A percentile compares a stretch with the other conserved stretches of the same genome.
Evolutionary conservation across 1,140 invertebrate species (phyloP).

Genomic region (Neotoxoptera formosana): DNA sequence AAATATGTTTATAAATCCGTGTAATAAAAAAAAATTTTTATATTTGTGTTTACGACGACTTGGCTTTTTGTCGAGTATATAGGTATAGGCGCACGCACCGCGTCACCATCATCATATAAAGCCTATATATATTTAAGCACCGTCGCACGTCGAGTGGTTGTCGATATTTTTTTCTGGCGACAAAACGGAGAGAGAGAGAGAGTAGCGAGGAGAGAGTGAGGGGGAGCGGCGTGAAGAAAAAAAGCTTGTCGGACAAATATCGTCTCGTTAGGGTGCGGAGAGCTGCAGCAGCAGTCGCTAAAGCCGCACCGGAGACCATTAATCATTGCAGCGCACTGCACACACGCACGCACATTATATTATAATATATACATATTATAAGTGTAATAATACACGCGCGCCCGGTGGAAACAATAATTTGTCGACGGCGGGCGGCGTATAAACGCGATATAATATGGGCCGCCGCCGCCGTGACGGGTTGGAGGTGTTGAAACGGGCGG

Average conservation of each 20-base stretch:
- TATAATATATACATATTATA: too few relatives aligned
- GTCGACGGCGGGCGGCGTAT: slow-evolving; percentile 51
- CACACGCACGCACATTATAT: background rate
- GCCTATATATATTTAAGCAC: background rate
- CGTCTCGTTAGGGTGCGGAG: slow-evolving; percentile 44
- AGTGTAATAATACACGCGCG: slow-evolving; percentile 31
- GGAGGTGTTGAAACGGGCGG: background rate
- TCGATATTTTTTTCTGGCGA: slow-evolving; percentile 38
- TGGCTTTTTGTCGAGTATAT: slow-evolving; percentile 4
- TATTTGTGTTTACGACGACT: background rate
- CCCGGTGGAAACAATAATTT: slow-evolving; percentile 58
- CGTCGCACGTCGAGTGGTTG: too few relatives aligned
- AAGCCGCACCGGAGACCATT: slow-evolving; percentile 35
- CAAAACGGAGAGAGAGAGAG: background rate
- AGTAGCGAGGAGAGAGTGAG: background rate
- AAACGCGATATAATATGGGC: background rate
- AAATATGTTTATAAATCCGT: too few relatives aligned
- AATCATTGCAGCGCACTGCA: slow-evolving; percentile 27
- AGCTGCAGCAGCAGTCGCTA: background rate
- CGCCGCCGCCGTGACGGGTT: background rate
- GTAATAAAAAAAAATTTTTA: background rate
- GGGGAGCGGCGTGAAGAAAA: background rate
- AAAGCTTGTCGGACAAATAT: slow-evolving; percentile 30
- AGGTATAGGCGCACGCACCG: too few relatives aligned
- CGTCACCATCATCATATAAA: too few relatives aligned